Percentiles rank a stretch among this genome's conserved stretches.
These are phyloP conservation scores for Trypoxylus dichotomus DNA, from an alignment of 1,140 invertebrate species.

Conservation along the genomic window DNA sequence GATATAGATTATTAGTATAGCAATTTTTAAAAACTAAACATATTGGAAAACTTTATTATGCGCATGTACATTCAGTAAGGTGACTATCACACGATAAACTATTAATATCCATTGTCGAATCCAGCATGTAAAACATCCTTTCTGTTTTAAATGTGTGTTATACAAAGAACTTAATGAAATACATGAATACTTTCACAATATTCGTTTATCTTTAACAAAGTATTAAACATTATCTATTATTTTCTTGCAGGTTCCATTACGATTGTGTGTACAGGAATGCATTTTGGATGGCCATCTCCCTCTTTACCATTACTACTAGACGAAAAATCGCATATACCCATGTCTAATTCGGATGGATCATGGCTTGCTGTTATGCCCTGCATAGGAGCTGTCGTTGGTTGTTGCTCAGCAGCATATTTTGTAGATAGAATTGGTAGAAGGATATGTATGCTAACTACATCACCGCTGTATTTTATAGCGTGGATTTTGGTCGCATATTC, in stretches of 20 bases:
- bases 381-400: slow-evolving; percentile 57
- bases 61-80: too few species aligned
- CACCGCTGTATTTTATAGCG: slow-evolving; percentile 60
- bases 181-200: too few species aligned
- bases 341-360: slow-evolving; percentile 62
- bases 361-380: slow-evolving; percentile 60
- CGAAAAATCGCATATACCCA: slow-evolving; percentile 49
- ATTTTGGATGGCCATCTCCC: slow-evolving; percentile 49
- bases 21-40: too few species aligned
- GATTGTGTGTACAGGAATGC: slow-evolving; percentile 47
- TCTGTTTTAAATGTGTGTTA: too few species aligned
- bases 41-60: too few species aligned
- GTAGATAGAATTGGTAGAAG: slow-evolving; percentile 65
- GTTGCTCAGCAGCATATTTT: slow-evolving; percentile 53
- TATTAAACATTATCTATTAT: too few species aligned
- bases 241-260: slow-evolving; percentile 44
- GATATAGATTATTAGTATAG: too few species aligned
- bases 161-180: too few species aligned
- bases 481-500: slow-evolving; percentile 64
- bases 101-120: too few species aligned
- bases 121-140: too few species aligned
- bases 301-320: slow-evolving; percentile 42
- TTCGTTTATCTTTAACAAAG: too few species aligned
- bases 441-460: slow-evolving; percentile 61
- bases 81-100: too few species aligned